Evolutionary conservation across 2,797 vertebrate genomes (phyloP).

Genomic region (Eidolon dupreanum): DNA sequence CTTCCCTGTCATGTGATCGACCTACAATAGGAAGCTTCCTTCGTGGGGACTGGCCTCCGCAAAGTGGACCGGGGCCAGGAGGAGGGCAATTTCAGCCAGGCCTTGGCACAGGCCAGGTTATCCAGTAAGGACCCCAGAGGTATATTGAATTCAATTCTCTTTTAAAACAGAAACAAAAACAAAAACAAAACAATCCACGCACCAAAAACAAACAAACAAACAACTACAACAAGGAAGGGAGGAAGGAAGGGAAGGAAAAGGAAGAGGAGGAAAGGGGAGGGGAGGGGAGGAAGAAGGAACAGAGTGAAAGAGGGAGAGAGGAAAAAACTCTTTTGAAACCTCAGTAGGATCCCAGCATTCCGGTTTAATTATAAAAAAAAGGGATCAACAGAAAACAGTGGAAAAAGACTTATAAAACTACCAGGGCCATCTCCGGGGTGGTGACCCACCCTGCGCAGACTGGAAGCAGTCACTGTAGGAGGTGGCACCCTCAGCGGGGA

Average conservation of each 20-base stretch:
- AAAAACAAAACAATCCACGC: no score
- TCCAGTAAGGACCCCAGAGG: constrained; percentile 87
- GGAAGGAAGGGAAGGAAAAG: no score
- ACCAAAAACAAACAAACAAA: no score
- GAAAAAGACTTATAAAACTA: constrained; percentile 63
- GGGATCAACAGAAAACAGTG: constrained; percentile 75
- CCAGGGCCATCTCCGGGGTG: constrained; percentile 78
- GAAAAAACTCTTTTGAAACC: constrained; percentile 77
- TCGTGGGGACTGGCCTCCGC: neutral
- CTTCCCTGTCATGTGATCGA: neutral
- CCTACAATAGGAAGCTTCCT: neutral
- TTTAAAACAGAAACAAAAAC: no score
- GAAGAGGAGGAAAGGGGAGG: no score
- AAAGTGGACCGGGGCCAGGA: neutral
- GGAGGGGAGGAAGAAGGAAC: no score
- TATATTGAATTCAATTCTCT: constrained; percentile 77
- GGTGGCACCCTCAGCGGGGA: constrained; percentile 85
- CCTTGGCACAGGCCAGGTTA: constrained; percentile 84
- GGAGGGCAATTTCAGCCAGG: neutral
- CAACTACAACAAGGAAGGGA: no score
- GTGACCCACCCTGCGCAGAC: neutral
- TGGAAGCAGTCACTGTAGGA: constrained; percentile 46
- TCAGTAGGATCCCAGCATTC: constrained; percentile 88
- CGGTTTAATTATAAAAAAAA: constrained; percentile 85
- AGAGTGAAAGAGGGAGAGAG: neutral